A percentile compares a stretch with the other conserved stretches of the same genome.
Evolutionary conservation across 2,888 invertebrate genomes (phyloP).

Genomic region (Nemoura dubitans): DNA sequence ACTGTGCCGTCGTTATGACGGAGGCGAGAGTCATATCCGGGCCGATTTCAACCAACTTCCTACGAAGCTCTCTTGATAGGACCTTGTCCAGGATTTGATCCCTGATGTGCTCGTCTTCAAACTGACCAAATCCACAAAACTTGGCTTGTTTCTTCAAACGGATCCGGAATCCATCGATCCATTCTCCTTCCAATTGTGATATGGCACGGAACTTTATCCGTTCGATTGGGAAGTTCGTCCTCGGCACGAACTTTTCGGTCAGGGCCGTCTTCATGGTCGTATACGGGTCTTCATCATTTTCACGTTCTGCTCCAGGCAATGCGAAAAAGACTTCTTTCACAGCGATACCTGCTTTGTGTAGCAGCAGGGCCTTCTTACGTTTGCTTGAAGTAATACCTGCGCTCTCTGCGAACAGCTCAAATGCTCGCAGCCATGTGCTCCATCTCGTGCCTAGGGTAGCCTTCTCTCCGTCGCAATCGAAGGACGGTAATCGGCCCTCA

Average conservation of each 20-base stretch:
- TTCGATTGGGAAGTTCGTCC: neutral
- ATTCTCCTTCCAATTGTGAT: neutral
- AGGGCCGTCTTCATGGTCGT: neutral
- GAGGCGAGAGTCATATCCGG: slow-evolving; percentile 15
- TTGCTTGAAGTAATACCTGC: neutral
- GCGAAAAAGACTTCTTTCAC: slow-evolving; percentile 17
- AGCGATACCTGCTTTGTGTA: slow-evolving; percentile 20
- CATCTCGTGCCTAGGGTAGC: slow-evolving; percentile 10
- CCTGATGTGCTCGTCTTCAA: neutral
- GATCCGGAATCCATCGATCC: neutral
- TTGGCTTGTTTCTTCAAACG: neutral
- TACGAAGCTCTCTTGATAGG: neutral
- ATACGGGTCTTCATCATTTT: neutral
- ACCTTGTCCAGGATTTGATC: slow-evolving; percentile 24
- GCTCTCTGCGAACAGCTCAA: slow-evolving; percentile 26
- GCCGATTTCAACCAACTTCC: slow-evolving; percentile 17
- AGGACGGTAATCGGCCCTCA: neutral
- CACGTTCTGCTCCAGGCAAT: neutral
- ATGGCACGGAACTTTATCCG: slow-evolving; percentile 27
- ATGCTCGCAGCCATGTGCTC: slow-evolving; percentile 2
- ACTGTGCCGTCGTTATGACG: slow-evolving; percentile 8
- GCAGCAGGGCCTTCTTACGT: slow-evolving; percentile 7
- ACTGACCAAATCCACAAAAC: neutral
- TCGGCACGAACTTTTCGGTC: neutral
- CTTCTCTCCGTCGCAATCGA: slow-evolving; percentile 15